These are phyloP conservation scores for Pitangus sulphuratus DNA, from an alignment of 2,797 vertebrate species.

Conservation along the genomic window DNA sequence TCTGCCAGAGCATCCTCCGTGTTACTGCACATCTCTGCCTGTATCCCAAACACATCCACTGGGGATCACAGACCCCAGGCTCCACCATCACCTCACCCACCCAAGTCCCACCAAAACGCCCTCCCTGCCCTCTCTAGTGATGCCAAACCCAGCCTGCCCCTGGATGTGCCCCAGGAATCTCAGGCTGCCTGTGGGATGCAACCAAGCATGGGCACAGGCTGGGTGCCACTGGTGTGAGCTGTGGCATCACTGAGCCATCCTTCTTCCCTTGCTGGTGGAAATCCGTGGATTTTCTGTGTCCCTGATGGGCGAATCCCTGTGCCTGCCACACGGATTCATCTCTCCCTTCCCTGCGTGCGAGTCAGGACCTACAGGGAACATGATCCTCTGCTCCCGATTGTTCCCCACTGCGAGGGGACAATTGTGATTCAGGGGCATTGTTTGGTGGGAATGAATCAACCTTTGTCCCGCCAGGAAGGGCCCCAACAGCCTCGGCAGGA, in stretches of 20 bases:
- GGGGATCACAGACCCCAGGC: background rate
- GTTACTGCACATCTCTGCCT: accelerated
- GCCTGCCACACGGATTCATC: background rate
- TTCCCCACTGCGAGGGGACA: background rate
- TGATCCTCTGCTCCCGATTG: background rate
- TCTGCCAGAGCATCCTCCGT: background rate
- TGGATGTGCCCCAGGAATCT: background rate
- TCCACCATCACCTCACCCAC: background rate
- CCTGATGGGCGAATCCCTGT: accelerated
- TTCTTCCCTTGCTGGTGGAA: accelerated
- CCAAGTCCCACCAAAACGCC: accelerated
- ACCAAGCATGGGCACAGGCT: accelerated
- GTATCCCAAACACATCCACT: accelerated
- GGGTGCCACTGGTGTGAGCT: accelerated
- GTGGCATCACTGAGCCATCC: accelerated
- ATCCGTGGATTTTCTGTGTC: accelerated
- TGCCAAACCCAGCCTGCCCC: background rate
- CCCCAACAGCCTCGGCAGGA: background rate
- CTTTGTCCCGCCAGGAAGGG: background rate
- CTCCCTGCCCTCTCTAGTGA: background rate
- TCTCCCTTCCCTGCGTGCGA: background rate
- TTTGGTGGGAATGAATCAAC: background rate
- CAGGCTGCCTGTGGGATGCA: background rate
- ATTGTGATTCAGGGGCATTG: constrained; percentile 21
- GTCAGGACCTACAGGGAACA: background rate